Percentiles rank a stretch among this genome's conserved stretches.
phyloP scores from a whole-genome alignment of 2,113 vertebrate species.

The Bufo gargarizans region DNA sequence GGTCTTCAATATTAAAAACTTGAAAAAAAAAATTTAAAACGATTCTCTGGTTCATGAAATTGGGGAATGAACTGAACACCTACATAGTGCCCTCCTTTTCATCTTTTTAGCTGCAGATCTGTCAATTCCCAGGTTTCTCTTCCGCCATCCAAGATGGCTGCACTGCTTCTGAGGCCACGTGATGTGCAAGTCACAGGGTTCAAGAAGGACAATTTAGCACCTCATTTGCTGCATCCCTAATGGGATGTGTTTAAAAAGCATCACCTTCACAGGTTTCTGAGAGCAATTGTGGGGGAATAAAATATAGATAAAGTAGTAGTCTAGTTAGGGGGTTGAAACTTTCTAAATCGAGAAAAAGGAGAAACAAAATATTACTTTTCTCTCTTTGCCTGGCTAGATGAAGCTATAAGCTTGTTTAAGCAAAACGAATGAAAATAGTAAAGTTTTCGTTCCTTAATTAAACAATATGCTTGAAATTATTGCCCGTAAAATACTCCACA shows the following conservation, averaged over 20 bases:
- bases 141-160: too few relatives aligned
- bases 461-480: constrained; percentile 53
- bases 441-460: constrained; percentile 52
- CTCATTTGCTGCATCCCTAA: too few relatives aligned
- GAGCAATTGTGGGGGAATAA: background rate
- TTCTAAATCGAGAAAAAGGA: constrained; percentile 23
- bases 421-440: constrained; percentile 48
- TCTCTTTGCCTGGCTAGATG: constrained; percentile 44
- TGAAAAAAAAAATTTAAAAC: too few relatives aligned
- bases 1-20: too few relatives aligned
- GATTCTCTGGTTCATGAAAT: too few relatives aligned
- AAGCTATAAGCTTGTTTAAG: constrained; percentile 51
- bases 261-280: background rate
- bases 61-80: too few relatives aligned
- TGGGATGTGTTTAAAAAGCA: background rate
- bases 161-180: too few relatives aligned
- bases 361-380: constrained; percentile 4
- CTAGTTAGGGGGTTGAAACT: constrained; percentile 2
- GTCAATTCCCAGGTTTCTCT: too few relatives aligned
- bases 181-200: too few relatives aligned
- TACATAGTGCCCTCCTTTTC: too few relatives aligned
- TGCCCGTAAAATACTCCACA: constrained; percentile 53
- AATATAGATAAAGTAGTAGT: constrained; percentile 2
- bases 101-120: too few relatives aligned
- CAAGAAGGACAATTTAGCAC: too few relatives aligned